These are phyloP conservation scores for Neolamprologus variostigma DNA, from an alignment of 2,113 vertebrate species.

Conservation along the genomic window DNA sequence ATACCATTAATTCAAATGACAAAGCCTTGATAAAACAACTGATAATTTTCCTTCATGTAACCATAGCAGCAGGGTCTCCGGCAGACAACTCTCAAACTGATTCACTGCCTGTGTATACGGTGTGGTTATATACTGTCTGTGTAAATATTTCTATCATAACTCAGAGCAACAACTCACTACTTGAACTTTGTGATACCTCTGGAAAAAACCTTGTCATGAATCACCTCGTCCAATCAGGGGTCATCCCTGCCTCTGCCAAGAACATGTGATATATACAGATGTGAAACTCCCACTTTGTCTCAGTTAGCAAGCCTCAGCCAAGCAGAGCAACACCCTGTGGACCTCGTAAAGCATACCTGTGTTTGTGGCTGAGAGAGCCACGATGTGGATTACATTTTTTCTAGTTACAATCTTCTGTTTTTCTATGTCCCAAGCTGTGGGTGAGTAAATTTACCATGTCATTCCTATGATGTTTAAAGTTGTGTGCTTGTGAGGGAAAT, in stretches of 20 bases:
- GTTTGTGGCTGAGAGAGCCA: neutral
- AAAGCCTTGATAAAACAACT: neutral
- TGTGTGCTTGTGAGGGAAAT: neutral
- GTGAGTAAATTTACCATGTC: neutral
- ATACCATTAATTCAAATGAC: fast-evolving
- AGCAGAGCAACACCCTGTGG: neutral
- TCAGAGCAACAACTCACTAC: neutral
- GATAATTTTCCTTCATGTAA: neutral
- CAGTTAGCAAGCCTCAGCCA: neutral
- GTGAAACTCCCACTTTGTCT: neutral
- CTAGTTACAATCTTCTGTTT: neutral
- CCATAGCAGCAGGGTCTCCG: neutral
- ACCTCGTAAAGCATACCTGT: neutral
- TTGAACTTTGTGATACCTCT: neutral
- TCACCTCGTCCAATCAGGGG: neutral
- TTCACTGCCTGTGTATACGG: fast-evolving
- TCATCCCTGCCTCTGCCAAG: too few relatives aligned
- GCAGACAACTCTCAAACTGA: neutral
- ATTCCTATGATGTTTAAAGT: neutral
- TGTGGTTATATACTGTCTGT: neutral
- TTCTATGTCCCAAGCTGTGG: fast-evolving
- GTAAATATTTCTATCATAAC: neutral
- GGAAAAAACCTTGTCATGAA: neutral
- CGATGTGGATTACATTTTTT: neutral
- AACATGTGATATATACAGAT: neutral